Evolutionary conservation across 2,797 vertebrate species (phyloP), one percentile per base, ranked within the genome.

Genomic region (Epinephelus awoara): DNA sequence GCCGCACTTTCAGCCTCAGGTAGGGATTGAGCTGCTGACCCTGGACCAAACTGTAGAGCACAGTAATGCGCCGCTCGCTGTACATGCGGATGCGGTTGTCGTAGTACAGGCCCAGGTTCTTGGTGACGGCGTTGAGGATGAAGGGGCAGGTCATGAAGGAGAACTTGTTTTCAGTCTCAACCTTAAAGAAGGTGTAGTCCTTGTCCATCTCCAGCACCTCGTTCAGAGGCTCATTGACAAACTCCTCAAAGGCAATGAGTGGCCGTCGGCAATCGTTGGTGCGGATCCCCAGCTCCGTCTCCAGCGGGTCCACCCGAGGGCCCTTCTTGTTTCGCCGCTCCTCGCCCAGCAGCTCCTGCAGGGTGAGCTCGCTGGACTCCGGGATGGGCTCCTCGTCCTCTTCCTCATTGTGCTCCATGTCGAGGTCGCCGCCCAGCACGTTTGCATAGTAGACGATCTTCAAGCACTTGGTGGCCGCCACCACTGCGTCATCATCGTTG

Each of bases 21-120:
- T 99, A 99, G 0, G 98, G 98, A 87, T 99, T 99, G 79, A 99
- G 95, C 90, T 99, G 98, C 92, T 99, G 98, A 12, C 98, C 98
- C 92, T 99, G 98, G 68, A 99, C 98, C 88, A 99, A 84, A 89
- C 98, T 99, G 96, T 99, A 99, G 85, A 99, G 97, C 65, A 99
- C 98, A 2, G 98, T 99, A 71, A 99, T 99, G 67, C 98, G 96
- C 23, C 98, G 95, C 89, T 99, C 98, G 76, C 98, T 99, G 96
- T 99, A 99, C 98, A 99, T 99, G 84, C 98, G 98, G 78, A 99
- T 99, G 78, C 98, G 96, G 93, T 99, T 99, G 96, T 99, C 98
- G 5, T 99, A 99, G 91, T 99, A 99, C 73, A 99, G 95, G 64
- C 98, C 98, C 92, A 99, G 94, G 92, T 98, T 99, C 96, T 99